phyloP scores from a whole-genome alignment of 2,888 invertebrate species.

The Strigamia crassipes region DNA sequence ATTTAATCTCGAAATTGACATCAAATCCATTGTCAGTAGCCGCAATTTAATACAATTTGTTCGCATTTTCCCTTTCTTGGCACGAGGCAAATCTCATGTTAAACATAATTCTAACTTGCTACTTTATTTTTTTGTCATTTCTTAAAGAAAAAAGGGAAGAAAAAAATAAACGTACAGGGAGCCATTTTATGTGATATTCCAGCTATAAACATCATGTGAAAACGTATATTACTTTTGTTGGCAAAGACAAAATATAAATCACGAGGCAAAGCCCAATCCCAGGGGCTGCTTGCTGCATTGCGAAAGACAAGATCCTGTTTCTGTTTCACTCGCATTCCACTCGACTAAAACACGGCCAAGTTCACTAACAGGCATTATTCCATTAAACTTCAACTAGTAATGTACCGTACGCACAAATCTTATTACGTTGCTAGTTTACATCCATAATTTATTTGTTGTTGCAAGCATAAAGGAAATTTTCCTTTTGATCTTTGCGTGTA shows the following conservation, averaged over 20 bases:
- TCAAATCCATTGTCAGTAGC: not conserved
- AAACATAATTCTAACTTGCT: not conserved
- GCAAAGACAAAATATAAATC: slow-evolving; percentile 27
- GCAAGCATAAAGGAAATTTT: not conserved
- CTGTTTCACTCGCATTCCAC: not conserved
- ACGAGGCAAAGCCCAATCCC: not conserved
- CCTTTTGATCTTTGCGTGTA: not conserved
- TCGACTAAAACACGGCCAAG: not conserved
- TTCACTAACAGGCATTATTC: not conserved
- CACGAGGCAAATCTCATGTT: not conserved
- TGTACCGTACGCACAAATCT: not conserved
- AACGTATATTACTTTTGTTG: slow-evolving; percentile 27
- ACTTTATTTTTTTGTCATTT: not conserved
- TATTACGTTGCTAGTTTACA: not conserved
- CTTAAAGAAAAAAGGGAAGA: not conserved
- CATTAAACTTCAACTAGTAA: not conserved
- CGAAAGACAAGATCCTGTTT: not conserved
- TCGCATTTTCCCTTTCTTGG: not conserved
- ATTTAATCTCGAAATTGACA: not conserved
- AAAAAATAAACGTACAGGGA: not conserved
- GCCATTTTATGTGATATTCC: not conserved
- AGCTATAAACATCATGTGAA: slow-evolving; percentile 20
- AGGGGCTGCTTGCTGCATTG: not conserved
- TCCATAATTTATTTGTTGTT: not conserved
- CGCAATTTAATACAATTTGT: not conserved